Conservation (phyloP, 1,140 invertebrate genomes). For the Cataglyphis hispanica region DNA sequence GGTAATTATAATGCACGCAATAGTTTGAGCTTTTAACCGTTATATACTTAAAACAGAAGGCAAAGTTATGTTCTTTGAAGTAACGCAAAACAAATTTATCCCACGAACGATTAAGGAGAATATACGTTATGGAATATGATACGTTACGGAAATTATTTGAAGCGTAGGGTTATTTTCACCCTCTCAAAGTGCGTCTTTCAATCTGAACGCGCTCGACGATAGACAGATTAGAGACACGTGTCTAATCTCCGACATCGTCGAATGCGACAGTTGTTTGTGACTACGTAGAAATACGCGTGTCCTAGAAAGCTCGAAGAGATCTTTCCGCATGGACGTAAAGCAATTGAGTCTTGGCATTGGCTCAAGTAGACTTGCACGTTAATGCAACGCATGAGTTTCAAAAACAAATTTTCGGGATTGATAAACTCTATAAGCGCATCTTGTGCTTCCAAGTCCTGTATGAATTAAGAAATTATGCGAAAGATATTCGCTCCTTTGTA, state of each 20-base stretch:
- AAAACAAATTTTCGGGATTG: conserved; percentile 37
- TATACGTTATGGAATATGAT: not conserved
- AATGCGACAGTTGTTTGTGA: conserved; percentile 7
- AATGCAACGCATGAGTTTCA: conserved; percentile 2
- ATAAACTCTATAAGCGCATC: not conserved
- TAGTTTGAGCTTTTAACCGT: not conserved
- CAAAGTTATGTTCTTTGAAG: not conserved
- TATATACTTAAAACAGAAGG: not conserved
- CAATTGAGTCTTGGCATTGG: conserved; percentile 59
- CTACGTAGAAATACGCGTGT: conserved; percentile 23
- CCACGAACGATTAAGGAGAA: not conserved
- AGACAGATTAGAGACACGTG: conserved; percentile 17
- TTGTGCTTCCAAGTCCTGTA: not conserved
- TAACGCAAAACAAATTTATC: not conserved
- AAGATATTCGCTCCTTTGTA: not conserved
- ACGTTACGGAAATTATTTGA: not conserved
- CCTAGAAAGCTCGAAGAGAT: conserved; percentile 1
- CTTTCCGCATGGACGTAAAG: conserved; percentile 9
- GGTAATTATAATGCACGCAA: not conserved
- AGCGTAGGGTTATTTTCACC: not conserved
- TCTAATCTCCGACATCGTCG: not conserved
- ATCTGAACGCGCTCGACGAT: not conserved
- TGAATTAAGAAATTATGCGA: not conserved
- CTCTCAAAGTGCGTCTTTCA: not conserved
- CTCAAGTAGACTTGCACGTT: conserved; percentile 43